Evolutionary conservation across 2,888 invertebrate species (phyloP), one percentile per base, ranked within the genome.

Genomic region (Leptinotarsa rubiginosa): DNA sequence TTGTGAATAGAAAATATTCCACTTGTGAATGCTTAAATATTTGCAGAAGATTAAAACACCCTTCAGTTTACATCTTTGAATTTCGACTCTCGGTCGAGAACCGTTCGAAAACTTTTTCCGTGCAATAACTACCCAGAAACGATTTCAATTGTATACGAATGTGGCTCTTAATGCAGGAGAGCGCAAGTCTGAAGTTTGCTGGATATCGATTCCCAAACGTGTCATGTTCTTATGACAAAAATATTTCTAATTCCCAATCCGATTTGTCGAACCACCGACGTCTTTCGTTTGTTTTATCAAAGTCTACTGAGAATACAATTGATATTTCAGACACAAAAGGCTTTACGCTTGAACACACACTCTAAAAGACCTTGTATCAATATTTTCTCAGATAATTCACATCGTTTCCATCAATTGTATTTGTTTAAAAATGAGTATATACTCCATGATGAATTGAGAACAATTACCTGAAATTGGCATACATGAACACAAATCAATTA

Each of bases 211-310:
- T 41, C 15, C 25, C 12, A 54, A 31, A 18, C 50, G 15, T 52
- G 76, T 76, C 72, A 65, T 65, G 67, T 74, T 71, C 47, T 59
- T 10, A 22, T 59, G 56, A 65, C 52, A 67, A 66, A 72, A 75
- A 54, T 15, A 59, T 72, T 72, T 65, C 72, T 74, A 83, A 84
- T 83, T 84, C 84, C 84, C 84, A 84, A 84, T 84, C 84, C 84
- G 84, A 84, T 84, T 84, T 84, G 83, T 82, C 82, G 82, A 83
- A 83, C 83, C 81, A 78, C 81, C 81, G 81, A 80, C 81, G 81
- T 82, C 83, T 83, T 83, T 79, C 80, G 83, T 83, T 84, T 84
- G 83, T 84, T 84, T 83, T 84, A 83, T 79, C 81, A 83, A 80
- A 80, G 81, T 79, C 80, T 80, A 77, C 81, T 73, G 79, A 77